A percentile compares a stretch with the other conserved stretches of the same genome.
Evolutionary conservation across 2,888 invertebrate genomes (phyloP).

Genomic region (Oligia strigilis): DNA sequence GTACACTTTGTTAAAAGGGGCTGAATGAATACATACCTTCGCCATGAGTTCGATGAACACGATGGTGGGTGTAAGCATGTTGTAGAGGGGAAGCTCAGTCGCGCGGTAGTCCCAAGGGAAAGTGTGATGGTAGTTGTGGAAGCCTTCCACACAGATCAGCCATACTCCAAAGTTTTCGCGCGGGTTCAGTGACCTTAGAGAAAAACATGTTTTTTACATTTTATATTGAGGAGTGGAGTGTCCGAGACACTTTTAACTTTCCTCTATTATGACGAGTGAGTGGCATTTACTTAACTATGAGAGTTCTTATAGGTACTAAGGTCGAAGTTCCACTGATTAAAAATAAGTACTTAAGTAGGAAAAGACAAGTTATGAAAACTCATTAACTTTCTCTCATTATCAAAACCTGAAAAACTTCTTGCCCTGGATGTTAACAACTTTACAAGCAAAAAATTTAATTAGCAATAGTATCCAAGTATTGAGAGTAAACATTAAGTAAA

Average conservation of each 20-base stretch:
- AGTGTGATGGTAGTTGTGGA: slow-evolving; percentile 96
- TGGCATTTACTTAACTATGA: slow-evolving; percentile 1
- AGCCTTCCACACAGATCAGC: slow-evolving; percentile 94
- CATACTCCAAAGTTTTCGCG: slow-evolving; percentile 93
- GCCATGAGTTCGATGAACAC: slow-evolving; percentile 93
- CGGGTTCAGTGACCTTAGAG: slow-evolving; percentile 91
- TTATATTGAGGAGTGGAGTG: neutral
- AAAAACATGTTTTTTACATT: slow-evolving; percentile 38
- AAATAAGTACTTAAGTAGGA: neutral
- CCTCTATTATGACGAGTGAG: slow-evolving; percentile 2
- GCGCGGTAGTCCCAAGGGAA: slow-evolving; percentile 95
- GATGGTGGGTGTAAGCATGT: slow-evolving; percentile 92
- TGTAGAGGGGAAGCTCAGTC: slow-evolving; percentile 92
- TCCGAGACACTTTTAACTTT: slow-evolving; percentile 22
- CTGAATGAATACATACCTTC: slow-evolving; percentile 77
- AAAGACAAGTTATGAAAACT: neutral
- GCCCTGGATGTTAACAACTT: too few species aligned
- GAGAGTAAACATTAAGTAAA: too few species aligned
- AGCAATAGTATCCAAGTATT: too few species aligned
- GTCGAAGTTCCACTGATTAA: slow-evolving; percentile 1
- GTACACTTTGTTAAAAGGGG: slow-evolving; percentile 29
- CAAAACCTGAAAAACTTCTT: neutral
- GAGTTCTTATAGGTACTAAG: neutral
- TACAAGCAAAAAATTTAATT: too few species aligned
- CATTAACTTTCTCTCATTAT: too few species aligned